phyloP scores from a whole-genome alignment of 1,140 invertebrate species.

The Diorhabda carinulata region DNA sequence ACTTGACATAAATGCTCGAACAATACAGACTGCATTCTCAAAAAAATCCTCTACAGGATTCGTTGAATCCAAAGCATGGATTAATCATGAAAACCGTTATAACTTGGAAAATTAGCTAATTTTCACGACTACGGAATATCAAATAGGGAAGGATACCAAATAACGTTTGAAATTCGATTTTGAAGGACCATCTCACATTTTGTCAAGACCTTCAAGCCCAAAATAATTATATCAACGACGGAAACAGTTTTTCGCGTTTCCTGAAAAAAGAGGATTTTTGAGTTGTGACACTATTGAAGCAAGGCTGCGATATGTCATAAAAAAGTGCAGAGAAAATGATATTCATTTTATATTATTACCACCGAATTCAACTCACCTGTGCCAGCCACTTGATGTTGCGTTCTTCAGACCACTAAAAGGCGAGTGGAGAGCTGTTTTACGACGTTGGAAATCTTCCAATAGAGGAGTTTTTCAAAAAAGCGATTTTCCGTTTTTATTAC shows the following conservation, averaged over 20 bases:
- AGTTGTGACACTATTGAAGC: constrained; percentile 5
- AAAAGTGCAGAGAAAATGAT: no score
- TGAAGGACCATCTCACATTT: constrained; percentile 5
- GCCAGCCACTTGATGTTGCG: no score
- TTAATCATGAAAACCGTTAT: constrained; percentile 5
- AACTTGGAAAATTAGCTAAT: constrained; percentile 5
- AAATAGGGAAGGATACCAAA: constrained; percentile 5
- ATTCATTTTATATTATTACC: no score
- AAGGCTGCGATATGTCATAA: background rate
- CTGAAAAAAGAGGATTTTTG: constrained; percentile 1
- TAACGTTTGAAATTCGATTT: constrained; percentile 3
- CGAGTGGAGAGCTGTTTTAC: no score
- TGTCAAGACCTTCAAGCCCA: constrained; percentile 3
- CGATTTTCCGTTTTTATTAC: no score
- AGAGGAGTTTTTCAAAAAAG: no score
- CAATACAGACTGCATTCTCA: constrained; percentile 3
- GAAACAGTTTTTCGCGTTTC: no score
- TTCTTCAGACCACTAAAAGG: no score
- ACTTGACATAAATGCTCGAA: background rate
- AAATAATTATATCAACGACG: constrained; percentile 3
- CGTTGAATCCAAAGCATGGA: background rate
- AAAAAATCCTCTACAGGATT: no score
- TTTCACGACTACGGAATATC: constrained; percentile 3
- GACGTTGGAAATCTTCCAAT: no score
- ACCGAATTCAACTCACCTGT: rapidly evolving